A percentile compares a stretch with the other conserved stretches of the same genome.
Evolutionary conservation across 1,140 invertebrate genomes (phyloP).

Genomic region (Wiebesia pumilae): DNA sequence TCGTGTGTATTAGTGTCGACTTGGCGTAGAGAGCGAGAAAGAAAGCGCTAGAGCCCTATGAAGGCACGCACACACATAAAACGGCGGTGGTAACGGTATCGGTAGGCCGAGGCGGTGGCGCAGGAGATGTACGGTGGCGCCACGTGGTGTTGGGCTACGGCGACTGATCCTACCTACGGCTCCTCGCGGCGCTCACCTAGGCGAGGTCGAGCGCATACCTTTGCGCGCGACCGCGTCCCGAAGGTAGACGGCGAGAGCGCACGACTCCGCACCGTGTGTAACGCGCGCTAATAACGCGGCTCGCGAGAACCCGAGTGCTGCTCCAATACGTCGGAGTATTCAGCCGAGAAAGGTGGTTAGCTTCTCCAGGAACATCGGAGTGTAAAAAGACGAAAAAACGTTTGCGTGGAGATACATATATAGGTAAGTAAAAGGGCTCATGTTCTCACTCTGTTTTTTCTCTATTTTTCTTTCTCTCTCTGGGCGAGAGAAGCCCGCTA

Average conservation of each 20-base stretch:
- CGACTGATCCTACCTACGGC: background rate
- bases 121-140: constrained; percentile 67
- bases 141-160: constrained; percentile 54
- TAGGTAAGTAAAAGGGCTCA: too few species aligned
- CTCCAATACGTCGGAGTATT: too few species aligned
- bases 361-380: too few species aligned
- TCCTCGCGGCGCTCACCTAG: constrained; percentile 60
- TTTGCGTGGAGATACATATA: too few species aligned
- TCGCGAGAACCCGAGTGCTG: too few species aligned
- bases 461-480: background rate
- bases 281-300: background rate
- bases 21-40: background rate
- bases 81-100: constrained; percentile 24
- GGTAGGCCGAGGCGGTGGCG: background rate
- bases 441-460: too few species aligned
- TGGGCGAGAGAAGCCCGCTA: constrained; percentile 1
- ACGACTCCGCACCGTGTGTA: background rate
- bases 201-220: constrained; percentile 75
- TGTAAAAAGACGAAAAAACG: too few species aligned
- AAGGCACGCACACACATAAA: background rate
- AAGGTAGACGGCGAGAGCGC: constrained; percentile 55
- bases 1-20: background rate
- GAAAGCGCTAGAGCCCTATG: background rate
- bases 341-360: too few species aligned
- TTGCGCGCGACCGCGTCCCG: constrained; percentile 64